Conservation (phyloP, 2,888 invertebrate species). For the Nomada goodeniana region DNA sequence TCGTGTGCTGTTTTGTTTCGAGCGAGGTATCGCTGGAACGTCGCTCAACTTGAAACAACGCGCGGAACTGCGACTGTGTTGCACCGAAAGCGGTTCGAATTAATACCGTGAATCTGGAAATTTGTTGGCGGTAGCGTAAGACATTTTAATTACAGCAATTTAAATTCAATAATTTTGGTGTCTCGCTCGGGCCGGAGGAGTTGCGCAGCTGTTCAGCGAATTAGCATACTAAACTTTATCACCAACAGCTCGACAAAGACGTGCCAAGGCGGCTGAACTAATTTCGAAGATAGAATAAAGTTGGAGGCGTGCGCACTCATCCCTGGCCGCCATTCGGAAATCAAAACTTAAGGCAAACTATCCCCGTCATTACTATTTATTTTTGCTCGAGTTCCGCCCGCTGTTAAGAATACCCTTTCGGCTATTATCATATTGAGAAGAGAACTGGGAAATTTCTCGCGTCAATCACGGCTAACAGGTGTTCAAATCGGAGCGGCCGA, state of each 20-base stretch:
- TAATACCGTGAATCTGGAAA: constrained; percentile 73
- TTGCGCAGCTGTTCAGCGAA: constrained; percentile 83
- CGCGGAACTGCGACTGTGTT: constrained; percentile 23
- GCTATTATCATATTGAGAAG: no score
- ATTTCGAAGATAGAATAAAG: constrained; percentile 84
- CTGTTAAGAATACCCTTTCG: background rate
- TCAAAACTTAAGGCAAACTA: constrained; percentile 76
- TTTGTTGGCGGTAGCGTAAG: constrained; percentile 72
- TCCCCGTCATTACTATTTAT: constrained; percentile 77
- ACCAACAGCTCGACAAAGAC: constrained; percentile 84
- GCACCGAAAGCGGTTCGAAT: constrained; percentile 48
- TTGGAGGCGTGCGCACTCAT: constrained; percentile 72
- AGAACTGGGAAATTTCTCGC: background rate
- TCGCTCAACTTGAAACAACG: constrained; percentile 3
- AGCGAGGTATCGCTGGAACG: background rate
- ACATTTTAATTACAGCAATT: constrained; percentile 84
- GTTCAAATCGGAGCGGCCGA: no score
- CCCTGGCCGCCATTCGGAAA: constrained; percentile 69
- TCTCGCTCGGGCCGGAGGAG: constrained; percentile 77
- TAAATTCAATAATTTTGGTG: constrained; percentile 84
- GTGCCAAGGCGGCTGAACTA: constrained; percentile 84
- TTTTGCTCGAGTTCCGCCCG: constrained; percentile 43
- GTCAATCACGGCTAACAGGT: background rate
- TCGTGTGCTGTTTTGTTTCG: background rate
- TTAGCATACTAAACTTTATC: constrained; percentile 85